These are phyloP conservation scores for Rhysida immarginata DNA, from an alignment of 1,140 invertebrate genomes.

Conservation along the genomic window DNA sequence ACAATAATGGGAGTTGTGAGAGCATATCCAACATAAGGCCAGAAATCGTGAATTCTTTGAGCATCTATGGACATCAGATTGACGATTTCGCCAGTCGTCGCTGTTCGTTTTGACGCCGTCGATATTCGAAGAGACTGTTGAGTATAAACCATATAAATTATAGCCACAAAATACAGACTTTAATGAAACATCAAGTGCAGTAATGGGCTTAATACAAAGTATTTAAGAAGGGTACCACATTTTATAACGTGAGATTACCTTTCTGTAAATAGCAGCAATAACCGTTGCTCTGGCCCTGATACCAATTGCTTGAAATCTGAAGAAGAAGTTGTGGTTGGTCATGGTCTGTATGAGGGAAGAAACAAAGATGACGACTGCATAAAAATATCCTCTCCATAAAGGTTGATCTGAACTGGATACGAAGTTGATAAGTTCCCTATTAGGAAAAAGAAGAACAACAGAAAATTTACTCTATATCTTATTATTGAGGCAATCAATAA, in stretches of 20 bases:
- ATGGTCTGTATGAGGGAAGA: constrained; percentile 11
- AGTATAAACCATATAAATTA: no score
- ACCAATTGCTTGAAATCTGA: neutral
- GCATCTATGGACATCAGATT: no score
- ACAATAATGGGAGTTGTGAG: constrained; percentile 81
- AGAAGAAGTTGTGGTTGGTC: neutral
- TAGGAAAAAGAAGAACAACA: constrained; percentile 4
- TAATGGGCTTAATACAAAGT: no score
- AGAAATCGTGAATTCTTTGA: constrained; percentile 44
- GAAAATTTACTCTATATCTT: neutral
- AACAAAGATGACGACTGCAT: constrained; percentile 26
- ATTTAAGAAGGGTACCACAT: neutral
- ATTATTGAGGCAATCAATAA: neutral
- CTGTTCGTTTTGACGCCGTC: no score
- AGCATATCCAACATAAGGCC: constrained; percentile 37
- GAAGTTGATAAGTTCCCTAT: constrained; percentile 16
- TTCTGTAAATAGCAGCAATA: constrained; percentile 7
- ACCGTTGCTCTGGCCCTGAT: neutral
- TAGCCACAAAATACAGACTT: no score
- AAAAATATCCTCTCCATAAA: constrained; percentile 31
- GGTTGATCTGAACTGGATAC: constrained; percentile 14
- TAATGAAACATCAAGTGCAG: no score
- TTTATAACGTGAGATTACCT: constrained; percentile 7
- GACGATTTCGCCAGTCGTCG: no score
- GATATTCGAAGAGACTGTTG: constrained; percentile 25